Evolutionary conservation across 2,888 invertebrate species (phyloP), one percentile per base, ranked within the genome.

Genomic region (Limnephilus rhombicus): DNA sequence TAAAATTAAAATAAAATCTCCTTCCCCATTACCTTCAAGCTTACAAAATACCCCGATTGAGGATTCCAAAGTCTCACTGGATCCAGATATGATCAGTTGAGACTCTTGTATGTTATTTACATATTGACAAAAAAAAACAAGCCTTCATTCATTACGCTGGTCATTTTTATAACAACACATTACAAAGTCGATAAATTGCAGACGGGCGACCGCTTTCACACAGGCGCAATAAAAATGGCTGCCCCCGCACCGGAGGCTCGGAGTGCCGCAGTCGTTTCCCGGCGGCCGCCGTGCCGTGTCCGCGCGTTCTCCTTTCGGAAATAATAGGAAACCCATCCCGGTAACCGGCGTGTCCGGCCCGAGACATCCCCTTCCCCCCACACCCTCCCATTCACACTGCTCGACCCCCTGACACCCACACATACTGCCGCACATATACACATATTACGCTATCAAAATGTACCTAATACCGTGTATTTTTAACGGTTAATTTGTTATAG

Each of bases 301-400:
- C 31, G 80, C 31, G 91, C 34, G 80, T 92, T 90, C 85, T 92
- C 92, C 92, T 92, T 92, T 90, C 90, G 92, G 90, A 92, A 92
- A 92, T 92, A 90, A 92, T 90, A 92, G 92, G 90, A 92, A 85
- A 87, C 90, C 86, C 90, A 87, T 90, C 80, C 87, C 87, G 92
- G 86, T 41, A 92, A 91, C 45, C 85, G 90, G 83, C 53, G 83
- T 83, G 82, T 90, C 90, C 90, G 90, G 90, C 53, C 34, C 49
- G 53, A 49, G 41, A 53, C 83, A 37, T 15, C 92, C 85, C 68
- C 13, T 29, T 29, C 89, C 34, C n/a, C 68, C n/a, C 83, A 68
- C 24, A 49, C 49, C 49, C 85, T 4, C 41, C 34, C 87, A 18
- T 68, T 41, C 31, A 24, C 13, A 41, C 41, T 12, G 1, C 45